These are phyloP conservation scores for Hoplodrina blanda DNA, from an alignment of 2,888 invertebrate genomes.

Conservation along the genomic window DNA sequence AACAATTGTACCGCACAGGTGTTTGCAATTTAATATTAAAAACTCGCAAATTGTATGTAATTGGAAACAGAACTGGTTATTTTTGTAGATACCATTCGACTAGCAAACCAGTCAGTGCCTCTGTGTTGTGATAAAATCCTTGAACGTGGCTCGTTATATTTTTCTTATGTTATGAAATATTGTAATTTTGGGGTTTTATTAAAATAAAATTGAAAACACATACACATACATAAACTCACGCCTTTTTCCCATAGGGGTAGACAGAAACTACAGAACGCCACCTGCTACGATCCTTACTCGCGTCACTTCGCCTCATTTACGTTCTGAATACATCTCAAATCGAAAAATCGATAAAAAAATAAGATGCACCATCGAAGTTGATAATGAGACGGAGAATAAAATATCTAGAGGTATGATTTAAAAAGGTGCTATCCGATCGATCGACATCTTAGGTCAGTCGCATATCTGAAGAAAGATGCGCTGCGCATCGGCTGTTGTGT, in stretches of 20 bases:
- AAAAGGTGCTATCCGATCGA: no score
- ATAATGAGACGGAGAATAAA: neutral
- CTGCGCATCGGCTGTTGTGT: no score
- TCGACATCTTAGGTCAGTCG: no score
- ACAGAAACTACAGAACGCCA: no score
- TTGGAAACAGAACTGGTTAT: constrained; percentile 45
- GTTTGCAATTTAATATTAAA: constrained; percentile 25
- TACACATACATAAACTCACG: no score
- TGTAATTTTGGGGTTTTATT: neutral
- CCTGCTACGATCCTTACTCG: no score
- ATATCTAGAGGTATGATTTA: no score
- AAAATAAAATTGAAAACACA: neutral
- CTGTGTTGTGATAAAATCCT: constrained; percentile 16
- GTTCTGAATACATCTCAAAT: no score
- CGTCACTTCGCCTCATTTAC: no score
- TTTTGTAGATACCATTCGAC: constrained; percentile 19
- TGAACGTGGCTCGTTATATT: constrained; percentile 14
- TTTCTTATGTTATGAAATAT: neutral
- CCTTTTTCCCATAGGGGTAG: no score
- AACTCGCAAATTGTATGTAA: constrained; percentile 19
- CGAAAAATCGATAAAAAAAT: no score
- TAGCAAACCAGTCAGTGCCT: constrained; percentile 16
- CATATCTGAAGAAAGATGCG: no score
- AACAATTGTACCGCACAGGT: constrained; percentile 36
- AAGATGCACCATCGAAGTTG: neutral